Evolutionary conservation across 2,797 vertebrate genomes (phyloP), one percentile per base, ranked within the genome.

Genomic region (Amphiprion clarkii): DNA sequence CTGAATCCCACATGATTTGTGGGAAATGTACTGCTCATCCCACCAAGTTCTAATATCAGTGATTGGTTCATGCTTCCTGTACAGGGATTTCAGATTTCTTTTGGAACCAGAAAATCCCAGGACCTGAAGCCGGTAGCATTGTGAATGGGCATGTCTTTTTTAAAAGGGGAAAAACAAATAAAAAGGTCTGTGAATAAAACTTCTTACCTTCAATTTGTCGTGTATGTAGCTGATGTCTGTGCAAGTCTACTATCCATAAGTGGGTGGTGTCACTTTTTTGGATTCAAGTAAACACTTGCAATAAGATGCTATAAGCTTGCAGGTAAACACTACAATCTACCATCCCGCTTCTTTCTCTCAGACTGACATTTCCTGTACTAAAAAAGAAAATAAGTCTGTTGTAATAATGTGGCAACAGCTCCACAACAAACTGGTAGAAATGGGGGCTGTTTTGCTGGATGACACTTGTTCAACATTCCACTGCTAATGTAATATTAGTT

Each of bases 11-110:
- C 17, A 40, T 44, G 74, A 60, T 60, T 33, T 61, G 56, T 64
- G 40, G 60, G 68, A 63, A 59, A 31, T 80, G 54, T 51, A 9
- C 52, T 52, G 73, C 59, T 78, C 62, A 63, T 58, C n/a, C 19
- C 54, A 64, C 25, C n/a, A 31, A 65, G 60, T 16, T 25, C 42
- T 72, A 70, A 72, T 68, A 65, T 73, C 40, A 19, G 0, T 65
- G 55, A 40, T 48, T 56, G 44, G 25, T 61, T 71, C 58, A 57
- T 68, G 58, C 29, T 74, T 59, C 16, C 57, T 78, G 71, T 68
- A 61, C 74, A 53, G 69, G 21, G 23, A 11, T 33, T 33, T 2
- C 31, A 39, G 36, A 39, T 9, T 51, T 10, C 49, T 23, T 51
- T 51, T 16, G 49, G 6, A 21, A 23, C 49, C 46, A 48, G 46